Evolutionary conservation across 2,113 vertebrate species (phyloP), one percentile per base, ranked within the genome.

Genomic region (Misgurnus anguillicaudatus): DNA sequence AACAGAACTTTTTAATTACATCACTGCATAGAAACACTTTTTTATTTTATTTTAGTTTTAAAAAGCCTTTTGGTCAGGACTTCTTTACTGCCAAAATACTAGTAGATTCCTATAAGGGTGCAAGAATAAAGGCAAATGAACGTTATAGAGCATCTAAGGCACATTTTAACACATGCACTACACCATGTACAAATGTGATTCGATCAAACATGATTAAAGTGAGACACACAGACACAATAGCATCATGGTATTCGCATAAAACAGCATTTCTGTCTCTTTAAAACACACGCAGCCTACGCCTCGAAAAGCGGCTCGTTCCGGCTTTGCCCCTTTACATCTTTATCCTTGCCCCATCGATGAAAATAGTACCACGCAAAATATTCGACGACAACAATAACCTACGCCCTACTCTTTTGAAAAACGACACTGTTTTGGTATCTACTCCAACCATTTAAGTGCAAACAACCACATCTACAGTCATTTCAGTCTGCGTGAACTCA

Each of bases 241-340:
- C 47, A 47, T 47, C 45, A 10, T 47, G 9, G 11, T 11, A 51
- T 5, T 19, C n/a, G 17, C 53, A 5, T 57, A 9, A 57, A 53
- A 9, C 7, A 51, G 17, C 80, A 82, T 70, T 39, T 74, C 86
- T 92, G 90, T 91, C 85, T 89, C 91, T 93, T 93, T 92, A 92
- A 92, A 88, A 82, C n/a, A 51, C 81, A 85, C 75, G 64, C 86
- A 89, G 90, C 92, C 93, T 89, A 94, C 93, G 92, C 92, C 93
- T 94, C 91, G 89, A 92, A 92, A 94, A 93, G 93, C 93, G 92
- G 93, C 92, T 93, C 88, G 92, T 93, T 92, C 93, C 93, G 93
- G 92, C 92, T 92, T 86, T 86, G 90, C 88, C 91, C 73, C 85
- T 86, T 91, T 88, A 91, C 91, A 87, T 87, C 90, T 86, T 66